These are phyloP conservation scores for Panagrolaimus sp. DNA, from an alignment of 1,140 invertebrate genomes.

Conservation along the genomic window DNA sequence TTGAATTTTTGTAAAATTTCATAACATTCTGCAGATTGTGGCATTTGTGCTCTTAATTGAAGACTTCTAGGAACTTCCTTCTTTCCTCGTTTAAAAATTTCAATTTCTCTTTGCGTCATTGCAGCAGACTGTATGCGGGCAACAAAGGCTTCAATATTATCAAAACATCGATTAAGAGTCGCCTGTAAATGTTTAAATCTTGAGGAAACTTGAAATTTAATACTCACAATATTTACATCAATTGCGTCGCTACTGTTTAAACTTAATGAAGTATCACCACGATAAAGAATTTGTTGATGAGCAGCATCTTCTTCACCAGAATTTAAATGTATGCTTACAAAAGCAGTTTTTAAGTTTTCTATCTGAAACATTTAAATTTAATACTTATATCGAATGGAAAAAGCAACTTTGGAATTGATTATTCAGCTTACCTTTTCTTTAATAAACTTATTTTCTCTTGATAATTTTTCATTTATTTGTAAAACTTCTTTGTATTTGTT, in stretches of 20 bases:
- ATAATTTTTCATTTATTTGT: too few relatives aligned
- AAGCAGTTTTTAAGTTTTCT: too few relatives aligned
- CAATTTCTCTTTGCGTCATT: slow-evolving; percentile 83
- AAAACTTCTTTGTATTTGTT: too few relatives aligned
- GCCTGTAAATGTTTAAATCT: slow-evolving; percentile 33
- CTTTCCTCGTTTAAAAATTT: slow-evolving; percentile 67
- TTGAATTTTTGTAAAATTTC: slow-evolving; percentile 99
- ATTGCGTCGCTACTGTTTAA: slow-evolving; percentile 33
- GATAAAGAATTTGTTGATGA: slow-evolving; percentile 17
- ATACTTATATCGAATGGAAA: too few relatives aligned
- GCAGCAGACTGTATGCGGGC: slow-evolving; percentile 89
- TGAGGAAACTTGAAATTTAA: neutral
- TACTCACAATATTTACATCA: slow-evolving; percentile 40
- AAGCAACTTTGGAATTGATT: too few relatives aligned
- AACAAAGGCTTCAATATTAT: slow-evolving; percentile 98
- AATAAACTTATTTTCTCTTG: too few relatives aligned
- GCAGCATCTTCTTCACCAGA: too few relatives aligned
- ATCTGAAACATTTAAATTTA: too few relatives aligned
- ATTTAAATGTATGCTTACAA: too few relatives aligned
- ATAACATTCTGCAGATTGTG: slow-evolving; percentile 86
- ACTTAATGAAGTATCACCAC: slow-evolving; percentile 25
- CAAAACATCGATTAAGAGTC: slow-evolving; percentile 85
- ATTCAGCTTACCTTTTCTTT: too few relatives aligned
- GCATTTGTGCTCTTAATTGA: slow-evolving; percentile 74
- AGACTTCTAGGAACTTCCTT: slow-evolving; percentile 41